Evolutionary conservation across 1,140 invertebrate genomes (phyloP).

Genomic region (Trachymyrmex septentrionalis): DNA sequence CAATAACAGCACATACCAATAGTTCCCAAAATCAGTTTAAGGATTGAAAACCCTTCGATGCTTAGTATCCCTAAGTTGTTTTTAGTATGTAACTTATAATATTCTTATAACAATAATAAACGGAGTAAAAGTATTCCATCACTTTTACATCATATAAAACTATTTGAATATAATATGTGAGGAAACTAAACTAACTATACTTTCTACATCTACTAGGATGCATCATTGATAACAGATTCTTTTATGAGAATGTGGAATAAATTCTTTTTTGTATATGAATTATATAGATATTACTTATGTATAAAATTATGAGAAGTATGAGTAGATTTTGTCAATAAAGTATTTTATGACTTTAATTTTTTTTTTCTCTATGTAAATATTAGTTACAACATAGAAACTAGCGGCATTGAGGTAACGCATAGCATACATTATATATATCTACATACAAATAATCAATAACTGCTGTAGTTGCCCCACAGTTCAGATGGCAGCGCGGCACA

Average conservation of each 20-base stretch:
- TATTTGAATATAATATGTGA: background rate
- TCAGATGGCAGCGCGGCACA: conserved; percentile 73
- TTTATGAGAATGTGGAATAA: background rate
- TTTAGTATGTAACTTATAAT: conserved; percentile 19
- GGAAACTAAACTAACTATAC: background rate
- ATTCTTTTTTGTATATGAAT: background rate
- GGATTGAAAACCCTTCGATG: background rate
- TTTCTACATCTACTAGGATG: background rate
- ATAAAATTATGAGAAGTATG: background rate
- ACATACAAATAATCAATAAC: conserved; percentile 73
- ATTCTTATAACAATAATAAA: conserved; percentile 13
- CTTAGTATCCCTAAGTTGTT: conserved; percentile 2
- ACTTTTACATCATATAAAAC: background rate
- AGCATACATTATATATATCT: background rate
- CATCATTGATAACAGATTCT: background rate
- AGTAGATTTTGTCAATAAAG: background rate
- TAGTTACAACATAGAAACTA: background rate
- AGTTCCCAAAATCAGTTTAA: conserved; percentile 6
- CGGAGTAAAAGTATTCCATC: background rate
- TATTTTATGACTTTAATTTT: conserved; percentile 19
- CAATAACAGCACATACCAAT: background rate
- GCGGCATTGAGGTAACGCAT: background rate
- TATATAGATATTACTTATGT: background rate
- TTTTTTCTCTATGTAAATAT: conserved; percentile 3
- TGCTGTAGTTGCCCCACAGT: conserved; percentile 16